Conservation (phyloP, 2,113 vertebrate species). For the Holacanthus passer region DNA sequence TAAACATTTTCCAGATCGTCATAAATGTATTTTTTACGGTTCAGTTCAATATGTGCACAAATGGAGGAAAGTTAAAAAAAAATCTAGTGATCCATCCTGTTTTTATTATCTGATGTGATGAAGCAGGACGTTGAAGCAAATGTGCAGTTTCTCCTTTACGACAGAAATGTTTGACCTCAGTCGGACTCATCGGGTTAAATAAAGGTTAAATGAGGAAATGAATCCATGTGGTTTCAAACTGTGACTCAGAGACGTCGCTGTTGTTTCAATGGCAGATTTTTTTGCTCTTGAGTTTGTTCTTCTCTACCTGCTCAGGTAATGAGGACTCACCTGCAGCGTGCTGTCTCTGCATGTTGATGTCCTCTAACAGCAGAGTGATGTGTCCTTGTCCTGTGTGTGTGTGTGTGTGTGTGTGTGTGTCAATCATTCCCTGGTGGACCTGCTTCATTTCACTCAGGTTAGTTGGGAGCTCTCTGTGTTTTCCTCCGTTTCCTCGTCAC, state of each 20-base stretch:
- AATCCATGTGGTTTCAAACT: not conserved
- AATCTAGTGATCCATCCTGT: not conserved
- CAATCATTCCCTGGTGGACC: constrained; percentile 25
- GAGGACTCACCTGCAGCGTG: constrained; percentile 3
- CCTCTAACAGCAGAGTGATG: not conserved
- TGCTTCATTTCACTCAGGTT: constrained; percentile 12
- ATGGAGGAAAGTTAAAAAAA: too few relatives aligned
- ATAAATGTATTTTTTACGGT: too few relatives aligned
- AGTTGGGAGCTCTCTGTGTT: constrained; percentile 7
- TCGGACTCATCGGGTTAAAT: not conserved
- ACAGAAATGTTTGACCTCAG: not conserved
- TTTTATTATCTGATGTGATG: not conserved
- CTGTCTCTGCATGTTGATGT: not conserved
- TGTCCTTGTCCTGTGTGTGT: constrained; percentile 32
- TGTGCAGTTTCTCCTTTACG: not conserved
- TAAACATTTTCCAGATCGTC: too few relatives aligned
- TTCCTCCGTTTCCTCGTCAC: constrained; percentile 22
- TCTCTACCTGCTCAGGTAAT: not conserved
- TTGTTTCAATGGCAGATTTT: not conserved
- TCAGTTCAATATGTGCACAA: too few relatives aligned
- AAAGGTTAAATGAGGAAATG: not conserved
- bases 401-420: constrained; percentile 16
- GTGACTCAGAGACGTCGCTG: not conserved
- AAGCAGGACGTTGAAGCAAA: not conserved
- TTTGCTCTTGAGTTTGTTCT: not conserved